Evolutionary conservation across 2,888 invertebrate genomes (phyloP).

Genomic region (Plebejus anna): DNA sequence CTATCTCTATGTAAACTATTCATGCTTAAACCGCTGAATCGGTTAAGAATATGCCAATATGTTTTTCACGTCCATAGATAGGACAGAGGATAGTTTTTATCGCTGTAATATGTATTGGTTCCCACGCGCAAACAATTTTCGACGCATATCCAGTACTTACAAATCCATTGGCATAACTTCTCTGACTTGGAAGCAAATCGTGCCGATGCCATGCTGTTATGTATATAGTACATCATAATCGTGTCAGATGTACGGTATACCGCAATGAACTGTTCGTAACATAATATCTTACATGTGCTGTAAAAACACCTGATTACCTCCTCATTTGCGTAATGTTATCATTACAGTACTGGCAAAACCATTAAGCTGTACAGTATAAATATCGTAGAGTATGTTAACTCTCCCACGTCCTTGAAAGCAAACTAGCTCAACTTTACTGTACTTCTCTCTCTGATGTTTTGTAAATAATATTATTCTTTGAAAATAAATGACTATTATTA

Average conservation of each 20-base stretch:
- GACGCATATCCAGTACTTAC: no score
- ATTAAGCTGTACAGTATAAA: background rate
- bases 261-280: constrained; percentile 15
- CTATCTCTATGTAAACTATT: no score
- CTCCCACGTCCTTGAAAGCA: background rate
- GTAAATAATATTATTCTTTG: no score
- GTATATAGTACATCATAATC: background rate
- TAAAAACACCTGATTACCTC: constrained; percentile 16
- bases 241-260: background rate
- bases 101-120: no score
- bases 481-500: no score
- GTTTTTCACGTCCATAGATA: no score
- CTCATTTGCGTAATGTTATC: constrained; percentile 12
- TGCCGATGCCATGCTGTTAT: background rate
- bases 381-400: background rate
- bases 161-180: background rate
- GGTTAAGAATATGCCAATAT: no score
- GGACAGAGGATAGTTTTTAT: no score
- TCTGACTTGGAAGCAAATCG: background rate
- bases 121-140: no score
- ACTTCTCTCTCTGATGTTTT: no score
- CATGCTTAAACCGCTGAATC: no score
- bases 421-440: no score
- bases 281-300: constrained; percentile 2
- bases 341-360: background rate